These are phyloP conservation scores for Hirtodrosophila trivittata DNA, from an alignment of 2,888 invertebrate species.

Conservation along the genomic window DNA sequence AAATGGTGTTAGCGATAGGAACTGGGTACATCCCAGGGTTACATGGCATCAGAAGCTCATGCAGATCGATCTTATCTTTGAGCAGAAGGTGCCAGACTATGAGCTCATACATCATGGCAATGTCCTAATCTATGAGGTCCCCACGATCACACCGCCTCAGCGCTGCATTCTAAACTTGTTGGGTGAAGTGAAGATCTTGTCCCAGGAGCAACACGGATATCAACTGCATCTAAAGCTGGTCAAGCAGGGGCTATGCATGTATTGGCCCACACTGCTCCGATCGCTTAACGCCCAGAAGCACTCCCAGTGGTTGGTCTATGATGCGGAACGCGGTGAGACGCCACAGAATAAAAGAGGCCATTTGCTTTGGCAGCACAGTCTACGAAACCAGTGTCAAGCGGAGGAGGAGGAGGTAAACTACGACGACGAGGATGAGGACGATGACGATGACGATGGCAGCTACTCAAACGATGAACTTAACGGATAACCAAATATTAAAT, in stretches of 20 bases:
- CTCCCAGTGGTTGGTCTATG: constrained; percentile 53
- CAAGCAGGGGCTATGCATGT: constrained; percentile 19
- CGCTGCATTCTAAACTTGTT: constrained; percentile 51
- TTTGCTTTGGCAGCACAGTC: constrained; percentile 34
- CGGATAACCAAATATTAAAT: no score
- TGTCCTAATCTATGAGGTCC: constrained; percentile 40
- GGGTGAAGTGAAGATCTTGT: constrained; percentile 38
- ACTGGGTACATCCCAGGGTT: constrained; percentile 50
- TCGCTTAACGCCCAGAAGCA: constrained; percentile 46
- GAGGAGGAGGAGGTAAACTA: not conserved
- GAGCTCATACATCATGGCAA: constrained; percentile 26
- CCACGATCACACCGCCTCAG: constrained; percentile 38
- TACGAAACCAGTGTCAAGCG: not conserved
- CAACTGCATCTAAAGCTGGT: constrained; percentile 50
- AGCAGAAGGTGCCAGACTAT: constrained; percentile 55
- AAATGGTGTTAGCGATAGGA: not conserved
- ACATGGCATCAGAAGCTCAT: constrained; percentile 48
- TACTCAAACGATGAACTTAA: no score
- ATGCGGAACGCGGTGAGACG: constrained; percentile 23
- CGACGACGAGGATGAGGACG: not conserved
- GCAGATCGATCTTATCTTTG: constrained; percentile 45
- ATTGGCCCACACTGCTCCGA: constrained; percentile 53
- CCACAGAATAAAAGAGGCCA: not conserved
- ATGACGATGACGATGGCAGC: constrained; percentile 1
- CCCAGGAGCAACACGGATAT: constrained; percentile 52